Conservation (phyloP, 2,113 vertebrate species). For the Corythornis vintsioides region DNA sequence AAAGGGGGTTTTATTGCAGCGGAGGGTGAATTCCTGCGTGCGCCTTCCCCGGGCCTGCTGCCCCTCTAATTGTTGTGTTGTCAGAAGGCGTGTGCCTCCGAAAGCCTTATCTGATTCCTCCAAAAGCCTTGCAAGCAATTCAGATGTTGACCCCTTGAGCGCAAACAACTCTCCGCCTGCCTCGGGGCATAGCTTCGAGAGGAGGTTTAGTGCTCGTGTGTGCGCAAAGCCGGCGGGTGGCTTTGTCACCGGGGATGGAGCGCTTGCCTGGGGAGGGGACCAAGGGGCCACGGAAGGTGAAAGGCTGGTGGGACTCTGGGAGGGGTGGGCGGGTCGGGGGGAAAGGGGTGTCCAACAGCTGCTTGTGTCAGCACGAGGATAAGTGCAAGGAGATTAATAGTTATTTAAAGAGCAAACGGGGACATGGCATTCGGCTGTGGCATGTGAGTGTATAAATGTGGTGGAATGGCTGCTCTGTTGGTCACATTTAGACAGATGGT, state of each 20-base stretch:
- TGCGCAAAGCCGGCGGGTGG: neutral
- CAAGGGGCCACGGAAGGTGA: neutral
- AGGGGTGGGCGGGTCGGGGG: neutral
- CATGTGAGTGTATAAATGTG: conserved; percentile 84
- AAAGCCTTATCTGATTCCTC: conserved; percentile 73
- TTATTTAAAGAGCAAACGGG: conserved; percentile 84
- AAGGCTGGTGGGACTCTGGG: neutral
- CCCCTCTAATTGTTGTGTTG: conserved; percentile 83
- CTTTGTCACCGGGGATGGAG: conserved; percentile 56
- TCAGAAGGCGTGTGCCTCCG: conserved; percentile 78
- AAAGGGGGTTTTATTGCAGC: conserved; percentile 21
- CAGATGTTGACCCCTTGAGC: conserved; percentile 79
- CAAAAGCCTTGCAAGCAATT: conserved; percentile 61
- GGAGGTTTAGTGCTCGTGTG: neutral
- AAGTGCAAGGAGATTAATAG: conserved; percentile 88
- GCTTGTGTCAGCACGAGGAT: conserved; percentile 83
- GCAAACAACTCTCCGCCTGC: conserved; percentile 60
- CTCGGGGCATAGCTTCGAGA: conserved; percentile 53
- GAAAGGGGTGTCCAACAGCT: conserved; percentile 79
- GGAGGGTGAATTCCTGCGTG: conserved; percentile 45
- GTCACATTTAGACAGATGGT: conserved; percentile 73
- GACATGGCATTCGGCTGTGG: conserved; percentile 81
- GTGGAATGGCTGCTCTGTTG: conserved; percentile 76
- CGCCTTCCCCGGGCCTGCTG: conserved; percentile 68
- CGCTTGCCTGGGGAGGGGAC: conserved; percentile 73